Evolutionary conservation across 2,888 invertebrate genomes (phyloP).

Genomic region (Ornithoptera priamus): DNA sequence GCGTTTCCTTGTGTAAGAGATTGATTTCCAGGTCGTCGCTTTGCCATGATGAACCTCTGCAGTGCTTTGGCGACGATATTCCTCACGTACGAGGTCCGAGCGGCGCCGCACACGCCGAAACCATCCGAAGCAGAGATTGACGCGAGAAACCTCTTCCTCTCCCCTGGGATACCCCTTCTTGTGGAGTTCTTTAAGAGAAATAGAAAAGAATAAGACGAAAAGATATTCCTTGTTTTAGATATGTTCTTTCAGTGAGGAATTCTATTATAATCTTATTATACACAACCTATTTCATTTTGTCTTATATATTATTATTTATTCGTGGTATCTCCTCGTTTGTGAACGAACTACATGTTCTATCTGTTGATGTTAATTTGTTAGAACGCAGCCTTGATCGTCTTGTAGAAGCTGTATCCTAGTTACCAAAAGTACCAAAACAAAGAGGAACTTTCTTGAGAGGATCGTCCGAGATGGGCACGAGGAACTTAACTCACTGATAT

Average conservation of each 20-base stretch:
- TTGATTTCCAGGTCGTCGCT: slow-evolving; percentile 42
- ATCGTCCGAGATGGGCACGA: too few relatives aligned
- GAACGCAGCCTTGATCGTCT: too few relatives aligned
- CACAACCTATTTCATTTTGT: slow-evolving; percentile 42
- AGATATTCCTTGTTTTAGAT: slow-evolving; percentile 36
- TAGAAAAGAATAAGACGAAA: too few relatives aligned
- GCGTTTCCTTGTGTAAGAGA: background rate
- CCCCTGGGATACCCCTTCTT: slow-evolving; percentile 39
- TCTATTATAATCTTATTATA: slow-evolving; percentile 33
- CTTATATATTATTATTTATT: too few relatives aligned
- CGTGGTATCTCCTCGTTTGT: too few relatives aligned
- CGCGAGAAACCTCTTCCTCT: slow-evolving; percentile 38
- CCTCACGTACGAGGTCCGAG: slow-evolving; percentile 38
- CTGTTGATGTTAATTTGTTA: too few relatives aligned
- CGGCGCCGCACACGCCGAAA: slow-evolving; percentile 30
- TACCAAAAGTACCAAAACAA: slow-evolving; percentile 42
- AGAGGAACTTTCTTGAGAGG: too few relatives aligned
- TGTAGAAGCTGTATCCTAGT: too few relatives aligned
- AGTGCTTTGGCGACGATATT: slow-evolving; percentile 39
- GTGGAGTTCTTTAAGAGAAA: slow-evolving; percentile 31
- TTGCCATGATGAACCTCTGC: slow-evolving; percentile 41
- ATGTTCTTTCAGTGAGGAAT: too few relatives aligned
- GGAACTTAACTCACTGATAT: too few relatives aligned
- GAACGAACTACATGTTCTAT: too few relatives aligned
- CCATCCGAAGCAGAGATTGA: slow-evolving; percentile 38